Evolutionary conservation across 2,888 invertebrate species (phyloP).

Genomic region (Agapostemon virescens): DNA sequence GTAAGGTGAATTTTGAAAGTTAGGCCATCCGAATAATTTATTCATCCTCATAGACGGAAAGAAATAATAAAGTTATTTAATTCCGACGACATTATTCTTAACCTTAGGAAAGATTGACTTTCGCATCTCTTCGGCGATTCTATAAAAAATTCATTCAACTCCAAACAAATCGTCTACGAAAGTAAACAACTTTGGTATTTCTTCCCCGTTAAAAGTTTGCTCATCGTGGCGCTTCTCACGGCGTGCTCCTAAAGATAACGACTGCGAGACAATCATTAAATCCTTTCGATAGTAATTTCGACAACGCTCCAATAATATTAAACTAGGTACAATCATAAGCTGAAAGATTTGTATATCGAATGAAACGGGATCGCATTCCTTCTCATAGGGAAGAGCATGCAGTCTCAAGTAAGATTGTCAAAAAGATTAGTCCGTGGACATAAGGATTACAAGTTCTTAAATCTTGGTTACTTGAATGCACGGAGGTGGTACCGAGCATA

Average conservation of each 20-base stretch:
- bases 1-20: background rate
- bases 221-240: background rate
- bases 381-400: slow-evolving; percentile 55
- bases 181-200: background rate
- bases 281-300: slow-evolving; percentile 20
- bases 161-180: no score
- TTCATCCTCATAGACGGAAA: background rate
- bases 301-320: slow-evolving; percentile 25
- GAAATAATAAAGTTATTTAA: background rate
- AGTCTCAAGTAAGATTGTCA: slow-evolving; percentile 52
- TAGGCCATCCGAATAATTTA: background rate
- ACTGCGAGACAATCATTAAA: slow-evolving; percentile 21
- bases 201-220: background rate
- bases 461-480: slow-evolving; percentile 28
- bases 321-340: slow-evolving; percentile 49
- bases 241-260: slow-evolving; percentile 21
- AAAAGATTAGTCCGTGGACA: slow-evolving; percentile 24
- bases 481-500: slow-evolving; percentile 36
- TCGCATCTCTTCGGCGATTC: no score
- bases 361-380: slow-evolving; percentile 42
- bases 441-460: slow-evolving; percentile 1
- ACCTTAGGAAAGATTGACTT: no score
- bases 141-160: no score
- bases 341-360: slow-evolving; percentile 36
- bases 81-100: background rate